Evolutionary conservation across 2,113 vertebrate species (phyloP), one percentile per base, ranked within the genome.

Genomic region (Anoura caudifer): DNA sequence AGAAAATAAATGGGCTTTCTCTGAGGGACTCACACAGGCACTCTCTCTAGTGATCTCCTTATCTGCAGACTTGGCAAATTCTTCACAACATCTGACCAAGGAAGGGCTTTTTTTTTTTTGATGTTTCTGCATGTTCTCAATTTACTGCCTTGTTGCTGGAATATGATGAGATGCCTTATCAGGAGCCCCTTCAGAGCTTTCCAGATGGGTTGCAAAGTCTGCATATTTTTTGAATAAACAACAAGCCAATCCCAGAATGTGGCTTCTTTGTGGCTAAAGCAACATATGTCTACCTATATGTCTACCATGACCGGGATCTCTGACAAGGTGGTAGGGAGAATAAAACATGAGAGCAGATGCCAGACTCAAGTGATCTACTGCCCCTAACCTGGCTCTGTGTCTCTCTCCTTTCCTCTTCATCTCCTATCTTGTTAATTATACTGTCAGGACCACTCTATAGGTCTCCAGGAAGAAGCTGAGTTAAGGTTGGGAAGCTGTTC

Each of bases 191-290:
- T 93, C 73, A 56, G 95, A 93, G 84, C 85, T 95, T 91, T 96
- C 96, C 88, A 97, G 93, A 94, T 4, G 2, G 81, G 63, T 90
- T 96, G 92, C 96, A 82, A 90, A 92, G 82, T 96, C 88, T 94
- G 77, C 17, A 1, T 65, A 85, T 97, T 95, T 98, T 94, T 94
- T 81, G 96, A 97, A 97, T 86, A 97, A 97, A 97, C 94, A 96
- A 45, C 69, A 84, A 90, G 87, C 69, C 61, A 47, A 82, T 92
- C 88, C 82, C 45, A 47, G 93, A 94, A 92, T 70, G 81, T 65
- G 76, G 77, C 82, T 96, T 97, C 79, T 97, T 90, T 75, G 77
- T 82, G n/a, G 82, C 63, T 83, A 96, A 91, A 91, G 79, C 79
- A 94, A 89, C 69, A 91, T 96, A 91, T 97, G 93, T 96, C 50